These are phyloP conservation scores for Heliconius sara DNA, from an alignment of 2,888 invertebrate species.

Conservation along the genomic window DNA sequence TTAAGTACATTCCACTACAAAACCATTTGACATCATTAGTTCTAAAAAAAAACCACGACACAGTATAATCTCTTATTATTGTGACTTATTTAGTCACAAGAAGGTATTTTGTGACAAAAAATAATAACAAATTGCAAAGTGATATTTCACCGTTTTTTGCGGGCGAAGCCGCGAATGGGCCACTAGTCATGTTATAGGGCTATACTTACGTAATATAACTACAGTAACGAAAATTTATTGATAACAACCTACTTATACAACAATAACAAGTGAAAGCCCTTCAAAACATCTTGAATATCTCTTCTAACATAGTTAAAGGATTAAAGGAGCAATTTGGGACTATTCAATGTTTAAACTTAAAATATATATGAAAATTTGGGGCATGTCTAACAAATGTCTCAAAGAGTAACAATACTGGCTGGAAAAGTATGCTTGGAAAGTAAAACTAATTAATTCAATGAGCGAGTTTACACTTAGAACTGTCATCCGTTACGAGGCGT, in stretches of 20 bases:
- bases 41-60: no score
- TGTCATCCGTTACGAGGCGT: slow-evolving; percentile 75
- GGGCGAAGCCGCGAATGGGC: no score
- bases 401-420: slow-evolving; percentile 28
- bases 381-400: slow-evolving; percentile 52
- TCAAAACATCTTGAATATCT: slow-evolving; percentile 64
- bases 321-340: slow-evolving; percentile 61
- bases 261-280: slow-evolving; percentile 57
- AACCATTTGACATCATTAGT: no score
- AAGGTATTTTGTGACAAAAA: no score
- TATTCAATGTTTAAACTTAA: slow-evolving; percentile 62
- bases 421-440: slow-evolving; percentile 66
- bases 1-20: no score
- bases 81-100: no score
- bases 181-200: no score
- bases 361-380: slow-evolving; percentile 70
- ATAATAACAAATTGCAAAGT: no score
- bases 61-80: no score
- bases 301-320: slow-evolving; percentile 70
- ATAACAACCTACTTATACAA: background rate
- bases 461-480: slow-evolving; percentile 77
- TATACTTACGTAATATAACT: no score
- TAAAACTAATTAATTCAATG: slow-evolving; percentile 81
- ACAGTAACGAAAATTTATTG: background rate
- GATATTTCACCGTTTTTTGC: no score